Evolutionary conservation across 2,797 vertebrate genomes (phyloP).

Genomic region (Galago senegalensis): DNA sequence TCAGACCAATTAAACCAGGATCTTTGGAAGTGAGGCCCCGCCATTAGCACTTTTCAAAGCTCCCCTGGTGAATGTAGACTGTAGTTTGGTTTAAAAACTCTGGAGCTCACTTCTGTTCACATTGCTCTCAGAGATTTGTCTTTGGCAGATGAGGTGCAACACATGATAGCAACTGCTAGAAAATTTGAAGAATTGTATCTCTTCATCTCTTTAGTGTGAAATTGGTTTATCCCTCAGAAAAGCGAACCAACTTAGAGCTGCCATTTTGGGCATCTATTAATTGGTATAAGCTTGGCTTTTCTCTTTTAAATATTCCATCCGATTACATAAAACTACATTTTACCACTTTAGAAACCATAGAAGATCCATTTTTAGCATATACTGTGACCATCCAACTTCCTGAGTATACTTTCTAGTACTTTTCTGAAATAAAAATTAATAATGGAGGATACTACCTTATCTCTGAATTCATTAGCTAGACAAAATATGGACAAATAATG

Average conservation of each 20-base stretch:
- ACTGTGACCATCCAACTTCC: not conserved
- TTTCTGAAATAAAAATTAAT: slow-evolving; percentile 21
- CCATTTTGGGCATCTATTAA: not conserved
- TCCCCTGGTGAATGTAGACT: not conserved
- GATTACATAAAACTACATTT: not conserved
- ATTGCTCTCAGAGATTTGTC: not conserved
- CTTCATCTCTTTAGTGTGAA: not conserved
- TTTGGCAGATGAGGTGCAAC: not conserved
- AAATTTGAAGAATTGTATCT: not conserved
- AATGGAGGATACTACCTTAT: not conserved
- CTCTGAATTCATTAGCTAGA: not conserved
- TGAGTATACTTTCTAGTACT: slow-evolving; percentile 11
- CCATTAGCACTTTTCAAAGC: not conserved
- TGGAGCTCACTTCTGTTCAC: not conserved
- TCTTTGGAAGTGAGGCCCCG: not conserved
- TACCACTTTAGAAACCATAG: not conserved
- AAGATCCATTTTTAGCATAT: not conserved
- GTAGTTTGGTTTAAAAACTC: not conserved
- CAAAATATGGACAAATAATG: not conserved
- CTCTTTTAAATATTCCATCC: not conserved
- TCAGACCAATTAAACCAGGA: not conserved
- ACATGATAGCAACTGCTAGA: not conserved
- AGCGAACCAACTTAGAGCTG: not conserved
- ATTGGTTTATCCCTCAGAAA: not conserved
- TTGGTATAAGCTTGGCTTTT: not conserved